Evolutionary conservation across 2,797 vertebrate species (phyloP), one percentile per base, ranked within the genome.

Genomic region (Acanthurus leucopareius): DNA sequence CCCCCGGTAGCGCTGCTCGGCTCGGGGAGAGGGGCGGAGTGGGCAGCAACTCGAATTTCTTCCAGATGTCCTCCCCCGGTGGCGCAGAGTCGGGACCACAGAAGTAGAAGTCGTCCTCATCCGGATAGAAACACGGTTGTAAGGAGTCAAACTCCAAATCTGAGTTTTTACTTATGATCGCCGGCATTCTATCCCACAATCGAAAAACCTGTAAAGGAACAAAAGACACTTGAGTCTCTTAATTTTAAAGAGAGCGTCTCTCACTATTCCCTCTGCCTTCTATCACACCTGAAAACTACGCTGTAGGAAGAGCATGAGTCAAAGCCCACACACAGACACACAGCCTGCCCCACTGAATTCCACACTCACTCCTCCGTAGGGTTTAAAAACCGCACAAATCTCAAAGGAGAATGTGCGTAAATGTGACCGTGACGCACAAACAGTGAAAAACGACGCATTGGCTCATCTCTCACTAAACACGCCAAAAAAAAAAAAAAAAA

Each of bases 31-130:
- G 95, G 58, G 97, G 97, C 85, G 98, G 98, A 77, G 98, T 97
- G 91, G 97, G 97, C 87, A 98, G 91, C 91, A 99, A 92, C 95
- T 99, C 97, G 93, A 99, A 99, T 97, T 99, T 99, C 96, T 99
- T 99, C 98, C 98, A 99, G 96, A 99, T 99, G 97, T 99, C 98
- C 95, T 99, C 98, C 81, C 98, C 97, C 53, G 98, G 98, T 86
- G 98, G 97, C 85, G 97, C 97, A 58, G 97, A 97, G 94, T 98
- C 97, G 54, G 98, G 97, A 91, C 97, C 97, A 92, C 97, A 97
- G 88, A 97, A 94, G 93, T 98, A 99, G 96, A 99, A 99, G 92
- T 98, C 97, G 92, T 99, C 98, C 94, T 99, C 98, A 85, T 99
- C 98, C 52, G 98, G 97, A 84, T 98, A 98, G 93, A 99, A 99